Conservation (phyloP, 2,797 vertebrate species). For the Rhinichthys osculus region DNA sequence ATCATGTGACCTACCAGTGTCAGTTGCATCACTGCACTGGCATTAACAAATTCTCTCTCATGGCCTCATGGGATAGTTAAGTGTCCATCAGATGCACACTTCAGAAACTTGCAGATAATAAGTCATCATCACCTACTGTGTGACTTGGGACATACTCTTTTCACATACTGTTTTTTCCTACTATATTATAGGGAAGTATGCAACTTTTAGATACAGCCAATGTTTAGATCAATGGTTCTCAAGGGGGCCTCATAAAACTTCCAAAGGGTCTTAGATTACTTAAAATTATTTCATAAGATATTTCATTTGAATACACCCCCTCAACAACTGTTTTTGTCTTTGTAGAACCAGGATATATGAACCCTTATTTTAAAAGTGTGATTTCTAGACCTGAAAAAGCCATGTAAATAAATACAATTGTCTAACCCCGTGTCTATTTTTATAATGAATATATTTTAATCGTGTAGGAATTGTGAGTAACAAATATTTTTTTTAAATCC, state of each 20-base stretch:
- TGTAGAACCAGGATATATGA: not conserved
- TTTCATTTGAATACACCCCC: not conserved
- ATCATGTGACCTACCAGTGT: not conserved
- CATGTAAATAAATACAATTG: not conserved
- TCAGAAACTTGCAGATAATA: not conserved
- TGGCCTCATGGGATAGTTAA: not conserved
- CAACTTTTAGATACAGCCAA: not conserved
- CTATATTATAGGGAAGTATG: not conserved
- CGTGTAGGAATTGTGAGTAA: not conserved
- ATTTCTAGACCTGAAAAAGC: not conserved
- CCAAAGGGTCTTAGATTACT: not conserved
- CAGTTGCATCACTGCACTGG: no score
- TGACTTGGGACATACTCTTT: not conserved
- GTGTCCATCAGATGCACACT: no score
- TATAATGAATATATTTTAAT: not conserved
- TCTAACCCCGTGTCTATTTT: not conserved
- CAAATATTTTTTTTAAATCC: not conserved
- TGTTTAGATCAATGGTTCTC: not conserved
- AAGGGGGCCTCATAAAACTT: not conserved
- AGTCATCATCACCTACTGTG: no score
- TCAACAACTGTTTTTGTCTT: not conserved
- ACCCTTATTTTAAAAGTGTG: not conserved
- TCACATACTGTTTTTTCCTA: not conserved
- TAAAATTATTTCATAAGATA: not conserved
- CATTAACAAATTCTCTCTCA: not conserved